These are phyloP conservation scores for Trichogramma dendrolimi DNA, from an alignment of 2,888 invertebrate genomes.

Conservation along the genomic window DNA sequence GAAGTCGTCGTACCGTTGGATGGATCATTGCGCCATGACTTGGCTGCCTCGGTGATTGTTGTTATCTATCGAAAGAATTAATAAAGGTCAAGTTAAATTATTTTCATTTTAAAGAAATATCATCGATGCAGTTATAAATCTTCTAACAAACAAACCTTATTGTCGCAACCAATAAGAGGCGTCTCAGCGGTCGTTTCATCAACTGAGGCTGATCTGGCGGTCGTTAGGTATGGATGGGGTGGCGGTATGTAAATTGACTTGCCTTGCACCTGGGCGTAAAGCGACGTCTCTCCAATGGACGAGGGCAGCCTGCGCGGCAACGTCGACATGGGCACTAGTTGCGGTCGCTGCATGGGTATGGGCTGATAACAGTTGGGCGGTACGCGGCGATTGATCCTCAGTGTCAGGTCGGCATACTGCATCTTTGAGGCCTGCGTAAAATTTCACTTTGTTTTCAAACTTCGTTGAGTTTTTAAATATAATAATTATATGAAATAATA, in stretches of 20 bases:
- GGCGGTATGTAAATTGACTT: slow-evolving; percentile 49
- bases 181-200: slow-evolving; percentile 49
- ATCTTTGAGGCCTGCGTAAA: slow-evolving; percentile 40
- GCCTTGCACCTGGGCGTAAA: slow-evolving; percentile 44
- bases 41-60: slow-evolving; percentile 47
- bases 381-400: slow-evolving; percentile 44
- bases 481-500: no score
- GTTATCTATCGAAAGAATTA: slow-evolving; percentile 38
- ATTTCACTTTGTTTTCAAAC: no score
- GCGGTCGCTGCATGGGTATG: slow-evolving; percentile 44
- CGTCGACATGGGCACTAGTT: slow-evolving; percentile 48
- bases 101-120: not conserved
- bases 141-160: slow-evolving; percentile 38
- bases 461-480: no score
- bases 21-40: slow-evolving; percentile 39
- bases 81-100: not conserved
- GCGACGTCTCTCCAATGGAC: slow-evolving; percentile 26
- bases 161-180: slow-evolving; percentile 49
- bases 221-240: slow-evolving; percentile 42
- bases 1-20: slow-evolving; percentile 32
- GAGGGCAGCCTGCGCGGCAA: slow-evolving; percentile 44
- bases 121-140: not conserved
- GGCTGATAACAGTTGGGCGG: slow-evolving; percentile 49
- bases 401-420: slow-evolving; percentile 46
- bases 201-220: slow-evolving; percentile 34